Base-by-base conservation (phyloP, 2,888 invertebrate genomes). In the Ornithoptera alexandrae region DNA sequence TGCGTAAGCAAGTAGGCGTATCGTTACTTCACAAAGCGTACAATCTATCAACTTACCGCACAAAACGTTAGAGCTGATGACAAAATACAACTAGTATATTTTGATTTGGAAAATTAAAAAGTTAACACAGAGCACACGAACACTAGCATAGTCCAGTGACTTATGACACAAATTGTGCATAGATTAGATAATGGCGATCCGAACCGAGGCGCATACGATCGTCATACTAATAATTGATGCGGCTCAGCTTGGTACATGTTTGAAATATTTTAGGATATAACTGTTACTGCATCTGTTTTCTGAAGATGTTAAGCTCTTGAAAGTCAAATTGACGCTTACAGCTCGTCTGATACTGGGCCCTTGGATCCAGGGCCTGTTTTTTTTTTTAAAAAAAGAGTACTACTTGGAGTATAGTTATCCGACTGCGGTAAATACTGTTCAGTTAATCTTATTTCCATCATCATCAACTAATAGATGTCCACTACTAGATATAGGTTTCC, bases 151-250 rank as follows among this genome's bases (percentile, higher is more conserved):
- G 65, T 61, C 67, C 66, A 59, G 42, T 60, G 67, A 70, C 70
- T 83, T 78, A 79, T 81, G 82, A 79, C 85, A 80, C 75, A 73
- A 79, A 82, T 84, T 82, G 82, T 81, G 78, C 75, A 81, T 79
- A 80, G 86, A 86, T 89, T 85, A 87, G 88, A 88, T 89, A 88
- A 85, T 82, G 78, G 74, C 72, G 76, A 80, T 79, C 82, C 80
- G 79, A 79, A 78, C 75, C 72, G 77, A 82, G 83, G 82, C 82
- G 85, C 82, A 83, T 82, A 72, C 72, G 75, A 73, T 68, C 61
- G 69, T 63, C 70, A 73, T 72, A 72, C 74, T 75, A 73, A 72
- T 70, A 68, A 70, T 42, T 56, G 50, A 67, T 30, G 61, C 58
- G 15, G 46, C 42, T 71, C 74, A 61, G 50, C 70, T 71, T 63